Evolutionary conservation across 2,113 vertebrate genomes (phyloP).

Genomic region (Sinocyclocheilus rhinocerous): DNA sequence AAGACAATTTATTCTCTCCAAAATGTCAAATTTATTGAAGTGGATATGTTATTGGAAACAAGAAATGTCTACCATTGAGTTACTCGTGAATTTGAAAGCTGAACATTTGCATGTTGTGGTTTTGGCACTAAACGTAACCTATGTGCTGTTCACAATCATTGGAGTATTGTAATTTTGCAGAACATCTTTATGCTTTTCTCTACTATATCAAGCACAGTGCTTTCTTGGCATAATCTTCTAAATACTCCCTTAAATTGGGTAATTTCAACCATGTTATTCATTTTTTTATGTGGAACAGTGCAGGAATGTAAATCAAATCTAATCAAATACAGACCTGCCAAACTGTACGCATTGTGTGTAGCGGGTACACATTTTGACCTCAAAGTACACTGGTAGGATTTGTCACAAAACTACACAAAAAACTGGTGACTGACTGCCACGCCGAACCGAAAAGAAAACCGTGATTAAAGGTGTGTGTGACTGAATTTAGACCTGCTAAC

Average conservation of each 20-base stretch:
- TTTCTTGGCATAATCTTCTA: conserved; percentile 9
- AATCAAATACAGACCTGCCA: background rate
- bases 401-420: too few species aligned
- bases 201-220: background rate
- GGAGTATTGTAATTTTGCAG: background rate
- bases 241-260: background rate
- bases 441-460: too few species aligned
- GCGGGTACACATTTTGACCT: too few species aligned
- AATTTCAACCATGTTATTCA: background rate
- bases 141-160: background rate
- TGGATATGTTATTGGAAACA: background rate
- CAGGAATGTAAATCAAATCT: conserved; percentile 37
- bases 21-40: background rate
- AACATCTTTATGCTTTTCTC: background rate
- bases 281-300: conserved; percentile 17
- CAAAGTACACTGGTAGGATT: too few species aligned
- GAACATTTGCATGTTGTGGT: conserved; percentile 1
- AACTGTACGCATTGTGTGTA: too few species aligned
- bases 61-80: background rate
- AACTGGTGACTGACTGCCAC: too few species aligned
- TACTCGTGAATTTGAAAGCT: background rate
- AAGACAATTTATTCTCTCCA: background rate
- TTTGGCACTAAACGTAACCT: background rate
- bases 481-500: too few species aligned
- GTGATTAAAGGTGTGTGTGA: too few species aligned